These are phyloP conservation scores for Automeris io DNA, from an alignment of 2,888 invertebrate genomes.

Conservation along the genomic window DNA sequence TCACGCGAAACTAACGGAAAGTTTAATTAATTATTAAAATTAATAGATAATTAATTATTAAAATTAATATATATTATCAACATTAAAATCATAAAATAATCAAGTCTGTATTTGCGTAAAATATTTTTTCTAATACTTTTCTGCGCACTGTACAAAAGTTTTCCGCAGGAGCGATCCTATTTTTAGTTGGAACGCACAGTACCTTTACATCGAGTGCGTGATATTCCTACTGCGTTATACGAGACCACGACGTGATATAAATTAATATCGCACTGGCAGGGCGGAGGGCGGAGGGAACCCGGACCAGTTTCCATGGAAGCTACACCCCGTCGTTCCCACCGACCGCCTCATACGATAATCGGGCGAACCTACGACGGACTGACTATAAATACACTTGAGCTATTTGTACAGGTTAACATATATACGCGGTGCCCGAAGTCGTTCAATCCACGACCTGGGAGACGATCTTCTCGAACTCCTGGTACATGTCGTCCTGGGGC, in stretches of 20 bases:
- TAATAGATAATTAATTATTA: too few species aligned
- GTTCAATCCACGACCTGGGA: constrained; percentile 73
- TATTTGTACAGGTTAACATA: constrained; percentile 17
- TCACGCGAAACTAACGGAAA: too few species aligned
- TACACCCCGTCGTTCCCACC: neutral
- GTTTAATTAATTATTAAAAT: too few species aligned
- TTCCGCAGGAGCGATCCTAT: too few species aligned
- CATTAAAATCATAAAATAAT: too few species aligned
- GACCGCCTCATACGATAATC: constrained; percentile 11
- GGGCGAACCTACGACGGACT: neutral
- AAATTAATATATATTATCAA: too few species aligned
- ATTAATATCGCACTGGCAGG: neutral
- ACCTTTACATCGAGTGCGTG: neutral
- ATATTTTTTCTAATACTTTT: too few species aligned
- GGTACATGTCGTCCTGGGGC: constrained; percentile 77
- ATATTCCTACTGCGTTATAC: neutral
- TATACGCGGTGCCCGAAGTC: constrained; percentile 7
- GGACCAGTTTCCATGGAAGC: neutral
- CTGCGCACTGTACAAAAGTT: too few species aligned
- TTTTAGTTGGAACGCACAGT: too few species aligned
- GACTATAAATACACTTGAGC: constrained; percentile 13
- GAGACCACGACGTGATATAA: neutral
- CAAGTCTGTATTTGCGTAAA: too few species aligned
- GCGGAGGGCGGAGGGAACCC: neutral
- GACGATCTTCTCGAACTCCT: constrained; percentile 87